Base-by-base conservation (phyloP, 1,140 invertebrate genomes). In the Chymomyza costata region DNA sequence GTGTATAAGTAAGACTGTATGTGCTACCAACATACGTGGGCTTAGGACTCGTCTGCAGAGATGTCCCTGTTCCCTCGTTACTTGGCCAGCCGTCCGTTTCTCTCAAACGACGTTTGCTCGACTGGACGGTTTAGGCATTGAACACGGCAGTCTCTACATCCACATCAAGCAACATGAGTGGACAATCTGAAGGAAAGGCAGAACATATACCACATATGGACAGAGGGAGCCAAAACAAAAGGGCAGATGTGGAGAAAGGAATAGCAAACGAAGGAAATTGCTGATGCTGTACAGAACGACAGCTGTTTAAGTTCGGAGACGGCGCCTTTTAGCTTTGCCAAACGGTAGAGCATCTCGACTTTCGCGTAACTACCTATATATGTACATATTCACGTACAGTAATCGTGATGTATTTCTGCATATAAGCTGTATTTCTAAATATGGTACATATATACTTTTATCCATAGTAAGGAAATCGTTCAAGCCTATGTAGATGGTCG, bases 251-350 rank as follows among this genome's bases (percentile, higher is more conserved):
- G 73, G 81, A 68, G 73, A 78, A 78, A 73, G 74, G 68, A 81
- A 81, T 80, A 74, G 68, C 68, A 81, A 80, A 81, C 73, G 73
- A 80, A 80, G 73, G 74, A 80, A 80, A 80, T 80, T 80, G 73
- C 73, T 80, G 73, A 80, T 80, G 81, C 81, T 80, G 73, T 80
- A 68, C 73, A 73, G 59, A 80, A 64, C 67, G 61, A 80, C 80
- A 78, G 73, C 73, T 78, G 67, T 64, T 58, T 58, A 80, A 80
- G 71, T 78, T 63, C 70, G 61, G 70, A 66, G 70, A 57, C 61
- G 50, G 57, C 63, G 73, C 73, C 74, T 65, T 78, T 78, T 81
- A 78, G 73, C 73, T 78, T 80, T 78, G 73, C 73, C 73, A 74
- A 67, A 35, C 66, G 54, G 63, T 67, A 62, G 62, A 65, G 70